These are phyloP conservation scores for Python bivittatus DNA, from an alignment of 2,113 vertebrate species.

Conservation along the genomic window DNA sequence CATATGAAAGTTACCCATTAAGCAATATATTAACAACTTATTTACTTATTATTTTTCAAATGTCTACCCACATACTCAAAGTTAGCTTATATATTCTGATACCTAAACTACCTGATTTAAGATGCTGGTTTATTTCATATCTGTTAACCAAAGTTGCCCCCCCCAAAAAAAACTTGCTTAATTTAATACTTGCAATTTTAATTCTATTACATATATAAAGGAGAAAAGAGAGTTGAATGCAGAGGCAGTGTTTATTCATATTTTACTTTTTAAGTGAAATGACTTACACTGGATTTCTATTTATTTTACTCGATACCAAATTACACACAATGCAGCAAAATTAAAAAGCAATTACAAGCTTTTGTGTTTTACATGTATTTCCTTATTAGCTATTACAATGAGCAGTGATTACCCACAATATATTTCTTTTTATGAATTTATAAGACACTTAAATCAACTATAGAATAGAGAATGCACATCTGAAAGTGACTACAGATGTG, in stretches of 20 bases:
- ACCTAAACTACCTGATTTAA: not conserved
- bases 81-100: not conserved
- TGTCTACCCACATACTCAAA: no score
- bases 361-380: not conserved
- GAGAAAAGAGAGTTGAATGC: not conserved
- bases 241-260: not conserved
- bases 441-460: not conserved
- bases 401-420: not conserved
- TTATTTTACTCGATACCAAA: not conserved
- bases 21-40: not conserved
- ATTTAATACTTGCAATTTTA: not conserved
- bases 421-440: not conserved
- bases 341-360: not conserved
- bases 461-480: not conserved
- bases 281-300: not conserved
- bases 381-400: slow-evolving; percentile 6
- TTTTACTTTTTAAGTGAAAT: not conserved
- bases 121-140: not conserved
- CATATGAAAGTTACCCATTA: not conserved
- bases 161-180: not conserved
- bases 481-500: not conserved
- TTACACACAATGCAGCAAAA: not conserved
- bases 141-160: not conserved
- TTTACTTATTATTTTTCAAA: no score
- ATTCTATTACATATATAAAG: not conserved